These are phyloP conservation scores for Speoplatyrhinus poulsoni DNA, from an alignment of 2,113 vertebrate genomes.

Conservation along the genomic window DNA sequence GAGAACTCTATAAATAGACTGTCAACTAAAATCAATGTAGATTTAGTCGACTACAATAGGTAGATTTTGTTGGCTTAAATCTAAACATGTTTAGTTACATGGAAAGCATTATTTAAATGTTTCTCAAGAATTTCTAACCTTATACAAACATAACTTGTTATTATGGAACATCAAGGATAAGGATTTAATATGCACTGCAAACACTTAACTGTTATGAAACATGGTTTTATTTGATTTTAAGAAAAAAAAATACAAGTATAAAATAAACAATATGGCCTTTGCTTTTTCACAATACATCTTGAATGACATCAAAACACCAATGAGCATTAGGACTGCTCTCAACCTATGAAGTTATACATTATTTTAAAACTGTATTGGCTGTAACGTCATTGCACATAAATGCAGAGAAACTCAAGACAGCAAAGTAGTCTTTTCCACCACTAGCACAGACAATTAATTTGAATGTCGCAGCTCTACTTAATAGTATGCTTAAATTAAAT, in stretches of 20 bases:
- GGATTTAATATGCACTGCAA: neutral
- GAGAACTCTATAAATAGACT: too few species aligned
- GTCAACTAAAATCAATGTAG: too few species aligned
- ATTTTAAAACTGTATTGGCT: neutral
- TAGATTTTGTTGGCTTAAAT: too few species aligned
- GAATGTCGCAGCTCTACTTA: neutral
- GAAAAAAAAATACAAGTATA: too few species aligned
- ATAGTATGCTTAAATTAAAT: neutral
- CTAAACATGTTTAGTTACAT: too few species aligned
- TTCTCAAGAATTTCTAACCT: neutral
- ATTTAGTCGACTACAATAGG: too few species aligned
- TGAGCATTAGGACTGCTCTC: neutral
- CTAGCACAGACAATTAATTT: neutral
- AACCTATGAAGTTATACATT: too few species aligned
- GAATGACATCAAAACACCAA: neutral
- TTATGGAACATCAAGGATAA: too few species aligned
- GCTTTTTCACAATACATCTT: neutral
- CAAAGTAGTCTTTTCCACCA: neutral
- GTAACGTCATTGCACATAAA: neutral
- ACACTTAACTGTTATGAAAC: constrained; percentile 8
- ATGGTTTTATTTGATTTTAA: too few species aligned
- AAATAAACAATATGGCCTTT: neutral
- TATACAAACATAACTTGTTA: neutral
- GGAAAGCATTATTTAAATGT: neutral
- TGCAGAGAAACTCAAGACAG: neutral